A percentile compares a stretch with the other conserved stretches of the same genome.
phyloP scores from a whole-genome alignment of 2,888 invertebrate species.

The Noctua pronuba region DNA sequence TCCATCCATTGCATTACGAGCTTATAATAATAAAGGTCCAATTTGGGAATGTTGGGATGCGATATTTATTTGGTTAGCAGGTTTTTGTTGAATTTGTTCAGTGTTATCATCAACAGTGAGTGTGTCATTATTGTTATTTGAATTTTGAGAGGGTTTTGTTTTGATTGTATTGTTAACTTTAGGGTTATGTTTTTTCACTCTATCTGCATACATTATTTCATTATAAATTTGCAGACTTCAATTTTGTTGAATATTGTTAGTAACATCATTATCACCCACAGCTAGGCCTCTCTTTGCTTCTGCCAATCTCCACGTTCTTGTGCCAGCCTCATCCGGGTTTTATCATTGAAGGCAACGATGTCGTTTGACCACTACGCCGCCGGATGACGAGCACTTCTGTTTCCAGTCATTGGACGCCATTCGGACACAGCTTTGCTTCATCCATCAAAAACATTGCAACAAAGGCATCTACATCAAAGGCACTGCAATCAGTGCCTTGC shows the following conservation, averaged over 20 bases:
- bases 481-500: background rate
- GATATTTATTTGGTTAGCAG: conserved; percentile 35
- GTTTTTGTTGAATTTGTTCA: conserved; percentile 16
- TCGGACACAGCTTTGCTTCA: background rate
- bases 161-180: background rate
- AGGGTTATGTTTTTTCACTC: background rate
- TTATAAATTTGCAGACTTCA: background rate
- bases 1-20: conserved; percentile 53
- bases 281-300: background rate
- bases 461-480: no score
- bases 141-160: background rate
- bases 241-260: background rate
- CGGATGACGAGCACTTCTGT: background rate
- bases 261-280: background rate
- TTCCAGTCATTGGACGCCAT: background rate
- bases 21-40: conserved; percentile 43
- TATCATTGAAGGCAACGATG: background rate
- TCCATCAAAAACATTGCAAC: no score
- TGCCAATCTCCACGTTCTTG: no score
- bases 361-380: background rate
- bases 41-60: conserved; percentile 30
- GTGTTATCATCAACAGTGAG: background rate
- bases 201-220: background rate
- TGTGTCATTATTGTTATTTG: background rate
- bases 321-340: background rate